Percentiles rank a stretch among this genome's conserved stretches.
These are phyloP conservation scores for Calameuta pallipes DNA, from an alignment of 2,888 invertebrate species.

Conservation along the genomic window DNA sequence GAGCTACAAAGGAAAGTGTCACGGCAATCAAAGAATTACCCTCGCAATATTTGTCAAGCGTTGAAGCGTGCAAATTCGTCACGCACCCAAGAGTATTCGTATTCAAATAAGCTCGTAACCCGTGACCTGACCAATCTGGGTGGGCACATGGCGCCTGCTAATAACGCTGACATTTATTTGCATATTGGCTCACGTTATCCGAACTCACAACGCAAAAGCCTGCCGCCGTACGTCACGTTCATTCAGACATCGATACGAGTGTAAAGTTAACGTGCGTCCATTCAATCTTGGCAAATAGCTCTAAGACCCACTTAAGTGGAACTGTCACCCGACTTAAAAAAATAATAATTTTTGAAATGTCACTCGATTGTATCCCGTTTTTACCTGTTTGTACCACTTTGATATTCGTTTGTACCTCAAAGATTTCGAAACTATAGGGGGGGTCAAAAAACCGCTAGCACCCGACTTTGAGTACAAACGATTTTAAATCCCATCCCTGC, in stretches of 20 bases:
- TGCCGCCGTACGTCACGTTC: not conserved
- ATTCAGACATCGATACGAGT: not conserved
- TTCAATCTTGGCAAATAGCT: not conserved
- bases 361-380: too few relatives aligned
- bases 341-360: too few relatives aligned
- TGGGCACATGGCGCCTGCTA: not conserved
- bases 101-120: slow-evolving; percentile 2
- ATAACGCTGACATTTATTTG: slow-evolving; percentile 1
- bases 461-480: too few relatives aligned
- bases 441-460: too few relatives aligned
- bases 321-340: too few relatives aligned
- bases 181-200: not conserved
- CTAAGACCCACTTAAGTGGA: not conserved
- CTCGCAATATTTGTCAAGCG: not conserved
- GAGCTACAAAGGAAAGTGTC: not conserved
- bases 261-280: not conserved
- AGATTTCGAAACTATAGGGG: too few relatives aligned
- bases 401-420: too few relatives aligned
- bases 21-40: not conserved
- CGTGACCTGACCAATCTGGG: not conserved
- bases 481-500: too few relatives aligned
- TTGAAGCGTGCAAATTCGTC: slow-evolving; percentile 1
- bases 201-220: not conserved
- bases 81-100: not conserved
- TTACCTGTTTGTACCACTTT: too few relatives aligned